Percentiles rank a stretch among this genome's conserved stretches.
These are phyloP conservation scores for Drosophila sechellia DNA, from an alignment of 1,140 invertebrate genomes.

Conservation along the genomic window DNA sequence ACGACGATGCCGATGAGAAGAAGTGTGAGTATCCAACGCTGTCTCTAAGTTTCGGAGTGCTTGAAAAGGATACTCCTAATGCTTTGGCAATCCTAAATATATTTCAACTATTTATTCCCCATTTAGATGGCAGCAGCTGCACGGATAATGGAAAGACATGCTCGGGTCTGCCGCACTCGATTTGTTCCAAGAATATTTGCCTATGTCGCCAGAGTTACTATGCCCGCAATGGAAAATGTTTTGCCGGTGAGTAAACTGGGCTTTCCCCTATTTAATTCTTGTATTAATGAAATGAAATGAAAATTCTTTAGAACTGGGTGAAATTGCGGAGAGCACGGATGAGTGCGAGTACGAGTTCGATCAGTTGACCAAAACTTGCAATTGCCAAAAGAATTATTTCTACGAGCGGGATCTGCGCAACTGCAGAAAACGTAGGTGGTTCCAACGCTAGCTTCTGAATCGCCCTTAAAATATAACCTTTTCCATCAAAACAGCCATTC, in stretches of 20 bases:
- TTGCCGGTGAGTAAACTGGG: constrained; percentile 60
- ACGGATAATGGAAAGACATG: constrained; percentile 76
- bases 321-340: constrained; percentile 82
- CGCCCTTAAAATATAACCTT: neutral
- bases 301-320: constrained; percentile 67
- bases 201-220: constrained; percentile 75
- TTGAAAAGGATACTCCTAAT: too few species aligned
- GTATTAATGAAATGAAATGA: too few species aligned
- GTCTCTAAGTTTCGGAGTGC: neutral
- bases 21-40: constrained; percentile 58
- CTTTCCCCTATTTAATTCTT: too few species aligned
- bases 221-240: constrained; percentile 76
- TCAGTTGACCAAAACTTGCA: constrained; percentile 73
- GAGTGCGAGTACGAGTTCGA: constrained; percentile 79
- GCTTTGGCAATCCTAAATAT: neutral
- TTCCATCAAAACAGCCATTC: constrained; percentile 60
- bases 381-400: constrained; percentile 83
- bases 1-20: constrained; percentile 68
- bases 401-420: constrained; percentile 74
- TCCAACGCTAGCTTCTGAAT: neutral
- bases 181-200: constrained; percentile 73
- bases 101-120: neutral
- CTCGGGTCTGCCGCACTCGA: constrained; percentile 69
- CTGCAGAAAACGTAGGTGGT: constrained; percentile 78
- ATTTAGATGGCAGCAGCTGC: constrained; percentile 73